Evolutionary conservation across 2,113 vertebrate genomes (phyloP).

Genomic region (Emydocephalus ijimae): DNA sequence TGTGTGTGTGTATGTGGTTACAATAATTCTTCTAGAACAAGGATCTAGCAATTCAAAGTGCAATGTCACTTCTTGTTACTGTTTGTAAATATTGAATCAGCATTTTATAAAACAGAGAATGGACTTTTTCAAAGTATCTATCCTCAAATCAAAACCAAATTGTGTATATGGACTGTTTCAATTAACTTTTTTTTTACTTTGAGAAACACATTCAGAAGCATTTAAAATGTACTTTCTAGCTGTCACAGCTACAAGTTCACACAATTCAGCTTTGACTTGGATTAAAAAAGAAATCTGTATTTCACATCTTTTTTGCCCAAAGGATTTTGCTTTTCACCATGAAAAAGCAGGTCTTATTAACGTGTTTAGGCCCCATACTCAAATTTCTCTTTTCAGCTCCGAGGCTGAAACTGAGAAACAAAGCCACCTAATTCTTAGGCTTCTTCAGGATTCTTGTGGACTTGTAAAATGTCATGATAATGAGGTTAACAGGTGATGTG

Average conservation of each 20-base stretch:
- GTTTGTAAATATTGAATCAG: slow-evolving; percentile 54
- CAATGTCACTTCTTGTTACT: slow-evolving; percentile 45
- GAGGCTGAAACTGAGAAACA: neutral
- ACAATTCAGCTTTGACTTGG: neutral
- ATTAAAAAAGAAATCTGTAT: neutral
- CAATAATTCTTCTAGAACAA: slow-evolving; percentile 55
- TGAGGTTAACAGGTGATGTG: neutral
- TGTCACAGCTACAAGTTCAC: neutral
- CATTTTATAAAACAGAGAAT: slow-evolving; percentile 52
- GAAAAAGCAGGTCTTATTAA: neutral
- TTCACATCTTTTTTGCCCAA: neutral
- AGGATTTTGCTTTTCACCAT: neutral
- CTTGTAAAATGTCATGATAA: neutral
- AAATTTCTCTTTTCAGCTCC: neutral
- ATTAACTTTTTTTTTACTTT: neutral
- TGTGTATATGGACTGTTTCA: neutral
- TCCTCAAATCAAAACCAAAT: slow-evolving; percentile 28
- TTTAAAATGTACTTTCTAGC: slow-evolving; percentile 1
- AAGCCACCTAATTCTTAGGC: neutral
- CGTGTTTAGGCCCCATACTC: neutral
- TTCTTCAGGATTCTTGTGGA: neutral
- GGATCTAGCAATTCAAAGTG: slow-evolving; percentile 48
- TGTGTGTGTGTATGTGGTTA: slow-evolving; percentile 46
- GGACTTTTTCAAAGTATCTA: neutral
- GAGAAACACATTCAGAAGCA: neutral